These are phyloP conservation scores for Augiades crinisus DNA, from an alignment of 2,888 invertebrate species.

Conservation along the genomic window DNA sequence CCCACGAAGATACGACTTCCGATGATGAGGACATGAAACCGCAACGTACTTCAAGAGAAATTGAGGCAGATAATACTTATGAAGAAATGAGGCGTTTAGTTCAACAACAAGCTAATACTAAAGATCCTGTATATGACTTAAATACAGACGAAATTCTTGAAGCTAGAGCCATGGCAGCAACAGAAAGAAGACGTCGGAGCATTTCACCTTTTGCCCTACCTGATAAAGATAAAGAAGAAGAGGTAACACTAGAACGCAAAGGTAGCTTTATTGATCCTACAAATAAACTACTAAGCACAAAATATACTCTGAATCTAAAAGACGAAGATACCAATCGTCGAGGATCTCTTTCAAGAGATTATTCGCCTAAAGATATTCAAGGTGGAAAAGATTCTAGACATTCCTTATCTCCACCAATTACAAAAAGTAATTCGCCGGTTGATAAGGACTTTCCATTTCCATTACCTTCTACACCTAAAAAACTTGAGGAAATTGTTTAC, in stretches of 20 bases:
- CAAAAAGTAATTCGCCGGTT: constrained; percentile 53
- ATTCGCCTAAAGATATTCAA: constrained; percentile 40
- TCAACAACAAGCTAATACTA: constrained; percentile 58
- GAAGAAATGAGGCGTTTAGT: constrained; percentile 74
- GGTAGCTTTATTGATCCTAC: constrained; percentile 75
- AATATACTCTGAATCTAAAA: constrained; percentile 65
- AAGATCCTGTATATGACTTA: constrained; percentile 73
- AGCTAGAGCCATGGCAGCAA: constrained; percentile 64
- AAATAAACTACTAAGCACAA: constrained; percentile 71
- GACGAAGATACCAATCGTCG: constrained; percentile 59
- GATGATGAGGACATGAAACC: constrained; percentile 69
- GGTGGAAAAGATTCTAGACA: constrained; percentile 33
- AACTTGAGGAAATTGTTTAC: constrained; percentile 58
- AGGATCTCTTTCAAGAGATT: constrained; percentile 58
- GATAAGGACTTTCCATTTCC: constrained; percentile 56
- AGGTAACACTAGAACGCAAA: constrained; percentile 57
- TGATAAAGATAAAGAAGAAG: constrained; percentile 58
- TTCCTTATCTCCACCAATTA: constrained; percentile 55
- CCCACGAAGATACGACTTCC: constrained; percentile 83
- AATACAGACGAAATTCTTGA: constrained; percentile 70
- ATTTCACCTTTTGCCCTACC: constrained; percentile 76
- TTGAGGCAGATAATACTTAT: constrained; percentile 74
- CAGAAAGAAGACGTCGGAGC: constrained; percentile 72
- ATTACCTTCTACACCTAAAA: constrained; percentile 60
- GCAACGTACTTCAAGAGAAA: constrained; percentile 59